Evolutionary conservation across 2,888 invertebrate species (phyloP).

Genomic region (Lepidochrysops patricia): DNA sequence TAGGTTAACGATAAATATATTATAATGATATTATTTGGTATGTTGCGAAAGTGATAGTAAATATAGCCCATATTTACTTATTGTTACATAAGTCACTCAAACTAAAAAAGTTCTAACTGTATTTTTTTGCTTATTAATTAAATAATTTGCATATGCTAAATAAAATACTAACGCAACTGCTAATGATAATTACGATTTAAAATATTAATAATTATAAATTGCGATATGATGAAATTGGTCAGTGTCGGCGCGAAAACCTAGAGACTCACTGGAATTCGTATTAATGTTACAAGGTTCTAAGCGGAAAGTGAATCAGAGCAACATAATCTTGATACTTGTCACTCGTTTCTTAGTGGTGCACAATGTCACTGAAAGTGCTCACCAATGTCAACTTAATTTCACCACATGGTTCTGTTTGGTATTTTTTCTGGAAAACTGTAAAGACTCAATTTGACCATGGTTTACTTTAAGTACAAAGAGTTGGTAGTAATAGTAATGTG

Average conservation of each 20-base stretch:
- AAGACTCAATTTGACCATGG: neutral
- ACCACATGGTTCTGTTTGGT: neutral
- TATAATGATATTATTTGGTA: neutral
- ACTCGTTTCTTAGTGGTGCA: constrained; percentile 16
- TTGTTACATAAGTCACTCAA: neutral
- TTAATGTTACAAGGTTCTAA: constrained; percentile 33
- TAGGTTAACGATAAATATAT: neutral
- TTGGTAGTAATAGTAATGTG: too few species aligned
- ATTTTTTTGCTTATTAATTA: neutral
- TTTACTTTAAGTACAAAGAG: neutral
- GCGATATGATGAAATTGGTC: neutral
- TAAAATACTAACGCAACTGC: neutral
- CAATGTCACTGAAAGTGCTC: constrained; percentile 50
- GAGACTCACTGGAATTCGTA: constrained; percentile 2
- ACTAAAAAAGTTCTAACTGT: neutral
- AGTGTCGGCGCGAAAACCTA: neutral
- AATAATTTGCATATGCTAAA: constrained; percentile 8
- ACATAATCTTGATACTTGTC: constrained; percentile 28
- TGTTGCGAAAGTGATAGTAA: neutral
- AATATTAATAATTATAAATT: neutral
- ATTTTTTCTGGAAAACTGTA: neutral
- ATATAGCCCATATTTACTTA: neutral
- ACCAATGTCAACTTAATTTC: constrained; percentile 2
- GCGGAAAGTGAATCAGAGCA: constrained; percentile 51
- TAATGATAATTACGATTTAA: neutral